Conservation (phyloP, 2,113 vertebrate species). For the Siniperca knerii region DNA sequence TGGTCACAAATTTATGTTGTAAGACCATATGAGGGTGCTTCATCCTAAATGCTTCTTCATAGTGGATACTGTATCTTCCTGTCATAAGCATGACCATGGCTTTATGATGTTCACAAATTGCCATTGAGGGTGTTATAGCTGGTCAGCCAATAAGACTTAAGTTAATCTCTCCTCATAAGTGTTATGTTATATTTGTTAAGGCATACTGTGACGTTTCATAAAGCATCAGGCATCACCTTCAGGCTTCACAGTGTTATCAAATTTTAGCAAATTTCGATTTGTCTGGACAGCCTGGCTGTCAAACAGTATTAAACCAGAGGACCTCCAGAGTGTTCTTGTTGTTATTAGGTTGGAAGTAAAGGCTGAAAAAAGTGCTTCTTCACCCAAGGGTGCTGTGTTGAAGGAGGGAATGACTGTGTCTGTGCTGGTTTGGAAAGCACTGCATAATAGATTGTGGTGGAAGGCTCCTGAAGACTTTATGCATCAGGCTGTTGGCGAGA, state of each 20-base stretch:
- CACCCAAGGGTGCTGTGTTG: slow-evolving; percentile 37
- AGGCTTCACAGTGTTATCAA: slow-evolving; percentile 58
- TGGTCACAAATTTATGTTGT: background rate
- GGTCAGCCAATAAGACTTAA: slow-evolving; percentile 11
- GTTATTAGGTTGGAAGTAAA: slow-evolving; percentile 58
- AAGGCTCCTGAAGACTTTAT: slow-evolving; percentile 20
- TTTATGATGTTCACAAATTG: slow-evolving; percentile 18
- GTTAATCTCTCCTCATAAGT: slow-evolving; percentile 20
- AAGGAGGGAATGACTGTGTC: slow-evolving; percentile 34
- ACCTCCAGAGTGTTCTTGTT: slow-evolving; percentile 52
- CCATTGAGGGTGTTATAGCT: background rate
- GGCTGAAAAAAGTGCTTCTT: slow-evolving; percentile 36
- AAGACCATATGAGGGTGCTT: background rate
- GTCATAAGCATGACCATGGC: background rate
- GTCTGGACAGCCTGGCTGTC: slow-evolving; percentile 59
- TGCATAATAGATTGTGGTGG: slow-evolving; percentile 46
- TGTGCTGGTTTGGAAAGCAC: slow-evolving; percentile 14
- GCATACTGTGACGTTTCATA: slow-evolving; percentile 52
- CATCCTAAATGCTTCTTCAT: background rate
- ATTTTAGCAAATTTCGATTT: slow-evolving; percentile 59
- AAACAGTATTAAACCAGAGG: slow-evolving; percentile 50
- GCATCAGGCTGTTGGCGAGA: slow-evolving; percentile 19
- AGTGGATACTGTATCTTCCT: background rate
- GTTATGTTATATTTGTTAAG: slow-evolving; percentile 32
- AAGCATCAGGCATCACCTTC: slow-evolving; percentile 44